Conservation (phyloP, 2,113 vertebrate genomes). For the Eptatretus burgeri region DNA sequence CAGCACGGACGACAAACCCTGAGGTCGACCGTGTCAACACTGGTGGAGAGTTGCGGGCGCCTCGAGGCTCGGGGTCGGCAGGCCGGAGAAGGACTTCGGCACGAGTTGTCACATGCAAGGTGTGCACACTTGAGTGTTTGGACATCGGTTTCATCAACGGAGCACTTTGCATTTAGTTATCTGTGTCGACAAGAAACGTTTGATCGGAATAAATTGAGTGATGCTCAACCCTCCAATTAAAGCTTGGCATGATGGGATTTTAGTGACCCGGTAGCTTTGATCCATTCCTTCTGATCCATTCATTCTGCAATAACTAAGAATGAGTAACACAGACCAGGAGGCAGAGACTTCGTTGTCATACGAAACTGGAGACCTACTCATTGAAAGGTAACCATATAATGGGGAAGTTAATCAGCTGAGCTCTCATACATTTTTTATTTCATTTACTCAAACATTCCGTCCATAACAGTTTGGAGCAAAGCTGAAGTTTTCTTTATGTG, state of each 20-base stretch:
- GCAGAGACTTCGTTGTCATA: no score
- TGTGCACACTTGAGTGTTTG: neutral
- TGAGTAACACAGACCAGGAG: no score
- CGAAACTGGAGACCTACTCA: no score
- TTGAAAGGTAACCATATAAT: no score
- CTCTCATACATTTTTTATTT: no score
- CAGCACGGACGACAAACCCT: constrained; percentile 46
- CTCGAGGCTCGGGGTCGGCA: constrained; percentile 46
- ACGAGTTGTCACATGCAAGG: constrained; percentile 28
- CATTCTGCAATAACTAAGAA: no score
- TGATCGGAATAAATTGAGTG: neutral
- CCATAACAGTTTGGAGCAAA: no score
- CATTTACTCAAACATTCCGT: no score
- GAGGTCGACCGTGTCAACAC: constrained; percentile 47
- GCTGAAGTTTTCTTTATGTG: no score
- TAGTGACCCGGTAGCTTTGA: neutral
- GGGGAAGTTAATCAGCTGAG: no score
- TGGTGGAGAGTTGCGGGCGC: constrained; percentile 66
- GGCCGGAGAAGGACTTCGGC: constrained; percentile 43
- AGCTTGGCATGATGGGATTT: neutral
- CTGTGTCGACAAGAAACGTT: neutral
- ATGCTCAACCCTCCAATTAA: neutral
- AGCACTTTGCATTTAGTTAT: neutral
- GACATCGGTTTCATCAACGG: no score
- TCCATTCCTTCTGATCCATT: no score